Base-by-base conservation (phyloP, 2,113 vertebrate genomes). In the Polypterus bichir region DNA sequence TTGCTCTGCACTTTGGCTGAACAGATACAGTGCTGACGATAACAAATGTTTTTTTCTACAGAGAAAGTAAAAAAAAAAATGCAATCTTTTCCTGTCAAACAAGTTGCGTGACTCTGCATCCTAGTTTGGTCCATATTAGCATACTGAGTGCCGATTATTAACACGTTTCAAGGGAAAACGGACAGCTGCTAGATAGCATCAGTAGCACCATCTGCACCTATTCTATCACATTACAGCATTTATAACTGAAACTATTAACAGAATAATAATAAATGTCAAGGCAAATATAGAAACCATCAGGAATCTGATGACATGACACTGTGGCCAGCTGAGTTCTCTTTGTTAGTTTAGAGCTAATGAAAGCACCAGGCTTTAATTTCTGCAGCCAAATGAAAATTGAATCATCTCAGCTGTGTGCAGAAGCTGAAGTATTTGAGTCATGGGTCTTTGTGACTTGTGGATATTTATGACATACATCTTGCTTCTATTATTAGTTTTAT, bases 161-260 rank as follows among this genome's bases (percentile, higher is more conserved):
- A 57, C 56, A 57, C 27, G 56, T 57, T 57, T 7, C 54, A 27
- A 45, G 27, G 56, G 27, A 27, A 44, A 57, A 57, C 56, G 46
- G 56, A 57, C 56, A 57, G 56, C 56, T 57, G 56, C 56, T 44
- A 57, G 56, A 57, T 44, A 57, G 56, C 10, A 57, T 5, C 27
- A 27, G 56, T 44, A 57, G 27, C 56, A 44, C 56, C 27, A 44
- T 57, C 56, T 57, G 56, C 56, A 57, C 11, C 56, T 57, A 44
- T 45, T 57, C 27, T 45, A 57, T 57, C 56, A 57, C 56, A 57
- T 57, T 57, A 57, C 3, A 57, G 27, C 56, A 57, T 57, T 57
- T 56, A 56, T 5, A 10, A 56, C 9, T 27, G 27, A 11, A 56
- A 56, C 10, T 56, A 56, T 56, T 56, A 56, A n/a, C 54, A 56